Conservation (phyloP, 2,113 vertebrate species). For the Sinocyclocheilus maitianheensis region DNA sequence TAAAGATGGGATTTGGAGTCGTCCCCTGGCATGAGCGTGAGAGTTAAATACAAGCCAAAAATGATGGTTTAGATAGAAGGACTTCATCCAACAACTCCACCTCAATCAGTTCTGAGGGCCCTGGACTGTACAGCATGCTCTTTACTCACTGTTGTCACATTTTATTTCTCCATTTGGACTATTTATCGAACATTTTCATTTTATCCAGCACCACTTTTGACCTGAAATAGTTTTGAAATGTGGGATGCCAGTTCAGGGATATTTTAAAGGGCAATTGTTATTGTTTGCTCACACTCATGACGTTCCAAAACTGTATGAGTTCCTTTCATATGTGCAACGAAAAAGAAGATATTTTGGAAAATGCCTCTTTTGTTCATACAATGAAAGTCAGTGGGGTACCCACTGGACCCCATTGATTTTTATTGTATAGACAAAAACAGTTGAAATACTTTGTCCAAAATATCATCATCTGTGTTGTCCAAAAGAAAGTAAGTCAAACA, state of each 20-base stretch:
- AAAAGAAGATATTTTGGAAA: background rate
- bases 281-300: background rate
- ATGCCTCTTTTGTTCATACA: background rate
- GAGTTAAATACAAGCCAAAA: constrained; percentile 16
- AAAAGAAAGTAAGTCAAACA: no score
- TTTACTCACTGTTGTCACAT: background rate
- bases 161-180: background rate
- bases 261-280: background rate
- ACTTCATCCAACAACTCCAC: background rate
- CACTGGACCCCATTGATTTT: no score
- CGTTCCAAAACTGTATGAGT: background rate
- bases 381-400: background rate
- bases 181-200: background rate
- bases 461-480: no score
- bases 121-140: background rate
- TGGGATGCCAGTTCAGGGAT: background rate
- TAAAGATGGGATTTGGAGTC: constrained; percentile 17
- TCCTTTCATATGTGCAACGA: background rate
- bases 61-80: background rate
- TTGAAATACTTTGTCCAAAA: background rate
- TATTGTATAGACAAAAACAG: no score
- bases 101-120: constrained; percentile 35
- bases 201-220: background rate
- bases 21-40: background rate
- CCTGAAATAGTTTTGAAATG: background rate